A percentile compares a stretch with the other conserved stretches of the same genome.
These are phyloP conservation scores for Hydropsyche betteni DNA, from an alignment of 2,888 invertebrate species.

Conservation along the genomic window DNA sequence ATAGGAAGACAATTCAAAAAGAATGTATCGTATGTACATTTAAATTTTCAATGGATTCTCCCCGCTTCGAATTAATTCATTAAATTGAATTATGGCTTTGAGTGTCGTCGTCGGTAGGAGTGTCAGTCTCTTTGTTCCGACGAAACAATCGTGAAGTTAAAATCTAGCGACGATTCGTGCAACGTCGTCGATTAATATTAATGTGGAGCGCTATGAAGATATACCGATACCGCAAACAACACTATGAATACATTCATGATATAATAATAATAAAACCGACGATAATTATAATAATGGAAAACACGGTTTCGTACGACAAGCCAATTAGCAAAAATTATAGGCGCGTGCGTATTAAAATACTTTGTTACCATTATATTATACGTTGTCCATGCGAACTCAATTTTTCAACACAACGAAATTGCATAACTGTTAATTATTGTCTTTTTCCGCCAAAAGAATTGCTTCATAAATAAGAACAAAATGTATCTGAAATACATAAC, in stretches of 20 bases:
- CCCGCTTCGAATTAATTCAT: constrained; percentile 21
- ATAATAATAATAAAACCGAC: not conserved
- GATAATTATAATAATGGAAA: constrained; percentile 10
- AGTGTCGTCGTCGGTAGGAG: constrained; percentile 33
- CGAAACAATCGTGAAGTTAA: constrained; percentile 43
- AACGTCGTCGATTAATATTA: constrained; percentile 36
- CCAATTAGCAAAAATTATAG: constrained; percentile 31
- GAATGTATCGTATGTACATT: constrained; percentile 13
- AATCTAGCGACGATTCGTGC: constrained; percentile 2
- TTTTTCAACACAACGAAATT: constrained; percentile 2
- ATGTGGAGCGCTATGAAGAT: constrained; percentile 15
- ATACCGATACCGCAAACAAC: not conserved
- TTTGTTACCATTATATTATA: too few relatives aligned
- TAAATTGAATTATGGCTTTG: constrained; percentile 14
- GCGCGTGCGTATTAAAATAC: not conserved
- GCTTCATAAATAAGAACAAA: too few relatives aligned
- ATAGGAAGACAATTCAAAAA: constrained; percentile 3
- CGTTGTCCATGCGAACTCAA: not conserved
- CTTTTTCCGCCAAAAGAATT: too few relatives aligned
- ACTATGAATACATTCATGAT: constrained; percentile 1
- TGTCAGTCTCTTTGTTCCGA: constrained; percentile 45
- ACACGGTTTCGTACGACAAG: constrained; percentile 13
- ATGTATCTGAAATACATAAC: too few relatives aligned
- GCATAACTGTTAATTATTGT: not conserved
- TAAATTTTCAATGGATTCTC: constrained; percentile 22